Percentiles rank a stretch among this genome's conserved stretches.
These are phyloP conservation scores for Anguilla rostrata DNA, from an alignment of 2,113 vertebrate species.

Conservation along the genomic window DNA sequence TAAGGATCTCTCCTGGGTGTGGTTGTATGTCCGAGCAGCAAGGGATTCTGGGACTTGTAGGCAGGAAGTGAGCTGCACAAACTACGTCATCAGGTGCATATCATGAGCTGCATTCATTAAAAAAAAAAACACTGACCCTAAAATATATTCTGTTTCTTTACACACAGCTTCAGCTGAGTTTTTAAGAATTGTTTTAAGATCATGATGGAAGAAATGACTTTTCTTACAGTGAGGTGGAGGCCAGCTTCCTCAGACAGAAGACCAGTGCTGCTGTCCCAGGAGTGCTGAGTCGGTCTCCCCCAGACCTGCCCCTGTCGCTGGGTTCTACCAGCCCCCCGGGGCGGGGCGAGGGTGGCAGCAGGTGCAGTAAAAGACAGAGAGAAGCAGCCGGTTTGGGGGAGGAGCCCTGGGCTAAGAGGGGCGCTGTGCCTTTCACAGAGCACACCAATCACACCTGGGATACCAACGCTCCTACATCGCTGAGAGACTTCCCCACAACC, in stretches of 20 bases:
- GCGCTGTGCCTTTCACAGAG: slow-evolving; percentile 6
- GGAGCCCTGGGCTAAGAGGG: slow-evolving; percentile 38
- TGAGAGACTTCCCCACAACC: slow-evolving; percentile 51
- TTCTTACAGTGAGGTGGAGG: slow-evolving; percentile 64
- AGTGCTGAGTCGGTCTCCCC: slow-evolving; percentile 31
- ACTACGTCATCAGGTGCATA: slow-evolving; percentile 68
- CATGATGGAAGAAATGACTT: background rate
- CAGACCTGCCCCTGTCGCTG: slow-evolving; percentile 12
- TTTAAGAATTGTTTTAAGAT: background rate
- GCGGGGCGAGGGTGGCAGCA: slow-evolving; percentile 8
- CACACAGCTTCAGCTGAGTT: background rate
- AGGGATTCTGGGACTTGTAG: slow-evolving; percentile 35
- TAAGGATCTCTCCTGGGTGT: slow-evolving; percentile 65
- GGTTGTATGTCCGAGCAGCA: slow-evolving; percentile 56
- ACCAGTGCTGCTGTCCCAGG: slow-evolving; percentile 32
- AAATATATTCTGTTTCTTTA: background rate
- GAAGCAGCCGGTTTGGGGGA: slow-evolving; percentile 33
- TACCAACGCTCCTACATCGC: slow-evolving; percentile 25
- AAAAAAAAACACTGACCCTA: background rate
- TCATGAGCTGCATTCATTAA: background rate
- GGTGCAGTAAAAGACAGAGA: slow-evolving; percentile 54
- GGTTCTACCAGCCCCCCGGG: slow-evolving; percentile 30
- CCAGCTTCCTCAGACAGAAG: slow-evolving; percentile 58
- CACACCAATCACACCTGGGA: slow-evolving; percentile 27
- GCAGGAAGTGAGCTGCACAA: slow-evolving; percentile 61